Evolutionary conservation across 64 coral and sea anemone species (phyloP), one percentile per base, ranked within the genome.

Genomic region (Dendrophyllia cribrosa): DNA sequence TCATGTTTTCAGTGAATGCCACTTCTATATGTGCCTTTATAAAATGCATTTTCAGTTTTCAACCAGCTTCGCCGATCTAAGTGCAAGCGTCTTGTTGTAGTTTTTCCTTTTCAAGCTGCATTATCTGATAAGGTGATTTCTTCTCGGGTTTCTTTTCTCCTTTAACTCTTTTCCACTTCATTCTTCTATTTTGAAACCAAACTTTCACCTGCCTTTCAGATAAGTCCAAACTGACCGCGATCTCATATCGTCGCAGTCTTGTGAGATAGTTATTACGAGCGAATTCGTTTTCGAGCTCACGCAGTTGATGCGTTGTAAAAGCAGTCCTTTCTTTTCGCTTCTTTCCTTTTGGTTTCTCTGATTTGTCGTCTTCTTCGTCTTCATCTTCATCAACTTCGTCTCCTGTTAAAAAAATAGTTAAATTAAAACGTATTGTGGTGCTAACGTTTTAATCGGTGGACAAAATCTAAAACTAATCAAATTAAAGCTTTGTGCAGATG

Each of bases 121-220:
- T 66, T 86, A 92, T 55, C 17, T 84, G 80, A 46, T 86, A 92
- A 48, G 82, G 74, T n/a, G 91, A 92, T 92, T 92, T 92, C 51
- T 92, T 92, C 64, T 92, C 91, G 9, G 91, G 91, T 87, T 92
- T 92, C 23, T 87, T 92, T 45, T 92, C 91, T 2, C 91, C 91
- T 87, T 92, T 92, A 6, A 92, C 91, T 70, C 91, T 75, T 64
- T 92, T 92, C 91, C 91, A 92, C 51, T 92, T 92, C 91, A 92
- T 92, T 58, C 91, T 59, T 50, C 91, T 53, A n/a, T 92, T 92
- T 45, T 92, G 91, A 47, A 92, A 92, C 91, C 91, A 92, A 10
- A 92, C 91, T 56, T 92, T 92, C 43, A 92, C 91, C 26, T 92
- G 91, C 51, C 91, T 86, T 63, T 92, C 91, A 17, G 91, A 77